A percentile compares a stretch with the other conserved stretches of the same genome.
Evolutionary conservation across 2,113 vertebrate genomes (phyloP).

Genomic region (Poecile atricapillus): DNA sequence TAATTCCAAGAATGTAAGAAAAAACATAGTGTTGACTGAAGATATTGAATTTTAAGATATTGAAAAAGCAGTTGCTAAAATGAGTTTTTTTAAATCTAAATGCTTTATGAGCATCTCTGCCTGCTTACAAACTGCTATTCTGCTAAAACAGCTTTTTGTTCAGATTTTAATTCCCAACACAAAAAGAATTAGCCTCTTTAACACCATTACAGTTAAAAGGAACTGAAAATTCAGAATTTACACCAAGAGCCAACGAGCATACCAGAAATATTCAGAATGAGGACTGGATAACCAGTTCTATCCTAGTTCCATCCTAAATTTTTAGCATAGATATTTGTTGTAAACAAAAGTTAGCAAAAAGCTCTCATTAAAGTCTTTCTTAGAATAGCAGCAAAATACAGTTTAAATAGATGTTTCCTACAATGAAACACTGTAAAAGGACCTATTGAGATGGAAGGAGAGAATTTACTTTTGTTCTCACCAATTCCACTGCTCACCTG

Average conservation of each 20-base stretch:
- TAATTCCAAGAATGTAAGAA: not conserved
- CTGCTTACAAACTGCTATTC: not conserved
- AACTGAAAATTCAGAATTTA: not conserved
- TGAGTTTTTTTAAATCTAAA: not conserved
- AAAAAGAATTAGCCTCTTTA: not conserved
- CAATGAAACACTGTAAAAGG: not conserved
- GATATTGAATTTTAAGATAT: not conserved
- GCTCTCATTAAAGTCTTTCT: not conserved
- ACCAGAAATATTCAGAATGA: not conserved
- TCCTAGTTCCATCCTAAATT: not conserved
- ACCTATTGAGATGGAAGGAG: not conserved
- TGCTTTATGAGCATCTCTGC: not conserved
- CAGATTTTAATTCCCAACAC: not conserved
- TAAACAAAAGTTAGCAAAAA: not conserved
- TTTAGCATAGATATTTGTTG: not conserved
- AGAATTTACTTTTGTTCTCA: not conserved
- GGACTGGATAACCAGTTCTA: not conserved
- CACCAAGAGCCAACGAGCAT: not conserved
- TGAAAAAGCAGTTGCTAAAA: not conserved
- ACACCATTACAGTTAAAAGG: not conserved
- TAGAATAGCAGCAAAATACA: not conserved
- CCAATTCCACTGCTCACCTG: constrained; percentile 48
- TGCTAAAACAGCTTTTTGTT: not conserved
- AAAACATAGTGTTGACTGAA: not conserved
- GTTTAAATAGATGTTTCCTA: not conserved